phyloP scores from a whole-genome alignment of 2,113 vertebrate genomes.

The Callithrix jacchus region DNA sequence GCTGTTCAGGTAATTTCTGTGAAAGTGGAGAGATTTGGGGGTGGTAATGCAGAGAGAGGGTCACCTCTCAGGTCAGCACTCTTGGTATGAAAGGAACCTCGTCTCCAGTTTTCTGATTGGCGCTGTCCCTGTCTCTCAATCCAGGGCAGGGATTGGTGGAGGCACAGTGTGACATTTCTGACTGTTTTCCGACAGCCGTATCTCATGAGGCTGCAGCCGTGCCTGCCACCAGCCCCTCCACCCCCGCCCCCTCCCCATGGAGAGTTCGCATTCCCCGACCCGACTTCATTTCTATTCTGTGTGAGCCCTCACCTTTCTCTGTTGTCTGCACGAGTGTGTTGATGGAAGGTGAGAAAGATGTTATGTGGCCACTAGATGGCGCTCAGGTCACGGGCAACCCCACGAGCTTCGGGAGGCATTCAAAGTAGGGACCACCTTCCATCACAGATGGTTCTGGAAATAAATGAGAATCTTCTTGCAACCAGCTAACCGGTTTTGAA shows the following conservation, averaged over 20 bases:
- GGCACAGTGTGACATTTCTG: neutral
- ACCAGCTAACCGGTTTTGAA: neutral
- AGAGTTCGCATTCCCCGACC: neutral
- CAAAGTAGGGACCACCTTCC: neutral
- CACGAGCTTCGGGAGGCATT: neutral
- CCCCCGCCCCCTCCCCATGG: too few relatives aligned
- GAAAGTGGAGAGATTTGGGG: neutral
- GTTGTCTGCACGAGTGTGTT: rapidly evolving
- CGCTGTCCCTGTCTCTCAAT: neutral
- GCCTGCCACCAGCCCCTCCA: neutral
- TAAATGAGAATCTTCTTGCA: neutral
- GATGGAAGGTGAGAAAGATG: neutral
- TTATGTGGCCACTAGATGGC: conserved; percentile 66
- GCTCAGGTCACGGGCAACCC: neutral
- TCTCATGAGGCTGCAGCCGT: neutral
- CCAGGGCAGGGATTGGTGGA: neutral
- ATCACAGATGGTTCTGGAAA: neutral
- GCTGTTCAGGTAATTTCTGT: neutral
- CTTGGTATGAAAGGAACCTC: neutral
- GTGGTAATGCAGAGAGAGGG: neutral
- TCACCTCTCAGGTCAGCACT: neutral
- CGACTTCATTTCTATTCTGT: neutral
- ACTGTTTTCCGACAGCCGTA: neutral
- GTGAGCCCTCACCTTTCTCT: neutral
- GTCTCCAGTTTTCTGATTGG: neutral